These are phyloP conservation scores for Sylvilagus floridanus DNA, from an alignment of 2,797 vertebrate genomes.

Conservation along the genomic window DNA sequence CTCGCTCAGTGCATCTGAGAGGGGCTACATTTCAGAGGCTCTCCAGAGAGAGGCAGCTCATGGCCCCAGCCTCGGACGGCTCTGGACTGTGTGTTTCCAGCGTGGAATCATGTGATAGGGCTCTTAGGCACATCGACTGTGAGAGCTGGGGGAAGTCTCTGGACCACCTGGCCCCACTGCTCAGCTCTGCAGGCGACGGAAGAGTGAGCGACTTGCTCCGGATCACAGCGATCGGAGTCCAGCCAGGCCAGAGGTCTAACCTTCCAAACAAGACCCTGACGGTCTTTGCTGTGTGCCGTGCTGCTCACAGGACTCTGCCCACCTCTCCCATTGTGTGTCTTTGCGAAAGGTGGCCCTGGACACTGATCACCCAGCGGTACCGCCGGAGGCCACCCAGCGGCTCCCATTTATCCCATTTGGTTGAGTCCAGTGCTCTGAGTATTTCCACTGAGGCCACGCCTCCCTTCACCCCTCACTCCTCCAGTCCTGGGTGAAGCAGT, in stretches of 20 bases:
- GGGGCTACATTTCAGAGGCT: background rate
- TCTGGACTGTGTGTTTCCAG: background rate
- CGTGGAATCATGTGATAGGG: background rate
- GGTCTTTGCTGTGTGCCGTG: background rate
- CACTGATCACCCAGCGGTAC: background rate
- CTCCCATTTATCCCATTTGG: background rate
- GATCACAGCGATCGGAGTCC: background rate
- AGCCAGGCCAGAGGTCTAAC: background rate
- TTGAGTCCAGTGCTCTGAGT: background rate
- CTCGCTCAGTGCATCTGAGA: background rate
- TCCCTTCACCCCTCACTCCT: background rate
- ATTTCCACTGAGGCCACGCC: background rate
- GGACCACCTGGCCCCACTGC: background rate
- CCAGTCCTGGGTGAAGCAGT: background rate
- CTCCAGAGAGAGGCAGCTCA: rapidly evolving
- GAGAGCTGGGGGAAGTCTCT: background rate
- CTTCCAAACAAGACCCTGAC: background rate
- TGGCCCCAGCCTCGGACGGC: background rate
- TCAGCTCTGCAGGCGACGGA: background rate
- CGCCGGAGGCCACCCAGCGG: too few relatives aligned
- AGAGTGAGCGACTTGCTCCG: background rate
- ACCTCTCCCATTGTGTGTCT: background rate
- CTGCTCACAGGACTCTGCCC: background rate
- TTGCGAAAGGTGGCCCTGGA: background rate
- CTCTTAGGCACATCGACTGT: background rate